phyloP scores from a whole-genome alignment of 1,140 invertebrate species.

The Melipona quadrifasciata region DNA sequence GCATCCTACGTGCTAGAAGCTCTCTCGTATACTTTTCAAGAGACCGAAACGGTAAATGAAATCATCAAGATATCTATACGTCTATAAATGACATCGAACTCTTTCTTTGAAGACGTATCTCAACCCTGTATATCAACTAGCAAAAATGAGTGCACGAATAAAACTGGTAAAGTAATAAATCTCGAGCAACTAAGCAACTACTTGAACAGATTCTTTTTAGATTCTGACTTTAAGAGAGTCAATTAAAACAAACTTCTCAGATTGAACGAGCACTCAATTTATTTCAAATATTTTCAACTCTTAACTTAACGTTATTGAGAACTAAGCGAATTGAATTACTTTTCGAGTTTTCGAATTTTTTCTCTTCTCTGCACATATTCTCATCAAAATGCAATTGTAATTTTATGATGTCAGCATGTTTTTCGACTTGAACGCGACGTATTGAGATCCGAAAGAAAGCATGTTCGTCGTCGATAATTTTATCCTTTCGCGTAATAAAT shows the following conservation, averaged over 20 bases:
- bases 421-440: constrained; percentile 3
- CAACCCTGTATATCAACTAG: background rate
- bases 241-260: background rate
- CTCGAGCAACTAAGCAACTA: background rate
- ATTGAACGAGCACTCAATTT: background rate
- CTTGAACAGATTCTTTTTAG: too few relatives aligned
- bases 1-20: constrained; percentile 39
- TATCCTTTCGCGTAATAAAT: constrained; percentile 35
- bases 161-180: too few relatives aligned
- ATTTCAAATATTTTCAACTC: background rate
- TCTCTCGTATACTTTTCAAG: background rate
- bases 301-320: too few relatives aligned
- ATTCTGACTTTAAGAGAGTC: too few relatives aligned
- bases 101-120: background rate
- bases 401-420: background rate
- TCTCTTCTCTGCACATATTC: too few relatives aligned
- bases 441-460: constrained; percentile 18
- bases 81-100: background rate
- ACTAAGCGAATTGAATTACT: too few relatives aligned
- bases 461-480: constrained; percentile 33
- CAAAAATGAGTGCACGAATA: background rate
- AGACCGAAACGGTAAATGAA: constrained; percentile 48
- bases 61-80: constrained; percentile 21
- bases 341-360: too few relatives aligned
- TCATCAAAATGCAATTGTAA: background rate